A percentile compares a stretch with the other conserved stretches of the same genome.
Evolutionary conservation across 2,797 vertebrate species (phyloP).

Genomic region (Spinus pinus): DNA sequence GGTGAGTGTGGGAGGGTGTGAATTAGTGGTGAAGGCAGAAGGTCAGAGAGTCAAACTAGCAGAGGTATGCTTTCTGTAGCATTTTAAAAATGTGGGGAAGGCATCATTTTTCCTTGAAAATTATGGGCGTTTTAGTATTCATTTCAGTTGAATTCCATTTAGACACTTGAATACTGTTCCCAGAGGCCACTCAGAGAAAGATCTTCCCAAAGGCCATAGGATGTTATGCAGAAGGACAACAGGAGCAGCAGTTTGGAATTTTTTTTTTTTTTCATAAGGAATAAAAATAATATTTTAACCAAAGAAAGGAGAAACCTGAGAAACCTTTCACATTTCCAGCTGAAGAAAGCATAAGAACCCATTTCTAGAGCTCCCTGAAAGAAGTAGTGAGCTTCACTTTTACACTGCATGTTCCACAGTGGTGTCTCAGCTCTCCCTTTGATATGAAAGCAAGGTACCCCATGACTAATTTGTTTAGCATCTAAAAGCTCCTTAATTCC

Average conservation of each 20-base stretch:
- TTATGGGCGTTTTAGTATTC: not conserved
- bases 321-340: not conserved
- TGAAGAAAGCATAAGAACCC: not conserved
- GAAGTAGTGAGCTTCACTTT: not conserved
- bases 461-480: not conserved
- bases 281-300: not conserved
- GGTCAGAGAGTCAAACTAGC: not conserved
- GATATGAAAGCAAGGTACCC: not conserved
- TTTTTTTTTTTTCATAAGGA: not conserved
- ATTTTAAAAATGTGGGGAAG: not conserved
- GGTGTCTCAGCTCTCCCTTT: not conserved
- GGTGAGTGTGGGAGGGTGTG: not conserved
- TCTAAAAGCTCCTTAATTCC: not conserved
- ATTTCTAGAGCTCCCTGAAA: not conserved
- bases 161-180: not conserved
- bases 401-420: not conserved
- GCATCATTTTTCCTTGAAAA: not conserved
- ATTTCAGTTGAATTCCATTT: not conserved
- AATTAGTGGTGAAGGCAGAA: not conserved
- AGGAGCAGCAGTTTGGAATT: not conserved
- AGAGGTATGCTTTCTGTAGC: not conserved
- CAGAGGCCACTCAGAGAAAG: not conserved
- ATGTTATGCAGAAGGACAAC: not conserved
- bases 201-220: not conserved
- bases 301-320: not conserved